A percentile compares a stretch with the other conserved stretches of the same genome.
Evolutionary conservation across 2,888 invertebrate species (phyloP).

Genomic region (Sclerodermus sp.): DNA sequence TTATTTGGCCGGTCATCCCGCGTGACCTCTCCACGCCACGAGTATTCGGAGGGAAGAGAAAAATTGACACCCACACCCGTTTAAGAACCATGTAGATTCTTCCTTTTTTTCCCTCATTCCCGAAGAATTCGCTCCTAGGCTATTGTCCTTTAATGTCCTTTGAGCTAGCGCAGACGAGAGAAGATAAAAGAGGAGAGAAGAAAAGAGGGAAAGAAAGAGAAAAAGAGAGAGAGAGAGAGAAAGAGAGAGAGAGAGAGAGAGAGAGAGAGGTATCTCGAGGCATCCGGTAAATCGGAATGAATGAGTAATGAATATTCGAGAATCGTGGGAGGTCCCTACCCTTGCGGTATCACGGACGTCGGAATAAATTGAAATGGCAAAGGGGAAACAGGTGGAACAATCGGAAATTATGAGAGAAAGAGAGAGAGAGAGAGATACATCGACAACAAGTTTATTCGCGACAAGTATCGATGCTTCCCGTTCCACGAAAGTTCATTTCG

Average conservation of each 20-base stretch:
- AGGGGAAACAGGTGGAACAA: too few relatives aligned
- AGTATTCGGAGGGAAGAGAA: background rate
- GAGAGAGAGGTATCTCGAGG: background rate
- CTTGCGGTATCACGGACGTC: background rate
- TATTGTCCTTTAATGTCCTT: constrained; percentile 19
- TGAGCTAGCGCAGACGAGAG: background rate
- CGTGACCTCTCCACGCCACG: background rate
- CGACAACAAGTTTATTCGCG: too few relatives aligned
- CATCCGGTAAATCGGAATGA: background rate
- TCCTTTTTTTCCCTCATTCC: constrained; percentile 1
- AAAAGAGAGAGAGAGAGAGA: too few relatives aligned
- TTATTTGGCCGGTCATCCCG: constrained; percentile 11
- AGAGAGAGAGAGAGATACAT: too few relatives aligned
- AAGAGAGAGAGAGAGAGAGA: too few relatives aligned
- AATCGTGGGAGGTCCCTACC: constrained; percentile 7
- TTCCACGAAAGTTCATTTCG: too few relatives aligned
- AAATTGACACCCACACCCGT: constrained; percentile 9
- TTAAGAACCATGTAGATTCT: constrained; percentile 1
- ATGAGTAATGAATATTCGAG: constrained; percentile 11
- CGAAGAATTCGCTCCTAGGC: constrained; percentile 2
- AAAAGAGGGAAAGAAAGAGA: too few relatives aligned
- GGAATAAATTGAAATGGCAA: too few relatives aligned
- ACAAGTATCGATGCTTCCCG: too few relatives aligned
- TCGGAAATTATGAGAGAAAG: too few relatives aligned
- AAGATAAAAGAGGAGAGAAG: constrained; percentile 1